These are phyloP conservation scores for Enteromius fasciolatus DNA, from an alignment of 2,797 vertebrate species.

Conservation along the genomic window DNA sequence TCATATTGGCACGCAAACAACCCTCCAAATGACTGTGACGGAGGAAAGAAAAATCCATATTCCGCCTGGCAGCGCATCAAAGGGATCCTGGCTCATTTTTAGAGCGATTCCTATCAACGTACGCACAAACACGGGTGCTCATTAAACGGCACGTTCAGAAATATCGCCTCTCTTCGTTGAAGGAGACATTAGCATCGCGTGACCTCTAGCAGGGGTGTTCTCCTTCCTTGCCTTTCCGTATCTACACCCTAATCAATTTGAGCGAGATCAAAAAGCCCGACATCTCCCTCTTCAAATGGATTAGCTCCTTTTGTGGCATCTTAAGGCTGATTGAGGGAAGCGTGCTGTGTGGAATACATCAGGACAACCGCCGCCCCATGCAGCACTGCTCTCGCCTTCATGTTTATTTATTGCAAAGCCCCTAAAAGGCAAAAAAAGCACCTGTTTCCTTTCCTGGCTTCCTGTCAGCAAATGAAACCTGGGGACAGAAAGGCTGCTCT, in stretches of 20 bases:
- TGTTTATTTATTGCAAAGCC: constrained; percentile 64
- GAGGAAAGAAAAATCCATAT: constrained; percentile 28
- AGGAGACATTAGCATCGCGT: constrained; percentile 60
- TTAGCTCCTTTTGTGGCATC: constrained; percentile 64
- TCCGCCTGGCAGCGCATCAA: constrained; percentile 20
- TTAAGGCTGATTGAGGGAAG: constrained; percentile 65
- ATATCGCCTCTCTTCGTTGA: constrained; percentile 35
- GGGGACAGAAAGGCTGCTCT: constrained; percentile 54
- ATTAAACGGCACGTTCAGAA: constrained; percentile 28
- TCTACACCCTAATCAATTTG: constrained; percentile 65
- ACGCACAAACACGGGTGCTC: constrained; percentile 33
- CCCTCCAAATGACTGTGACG: constrained; percentile 20
- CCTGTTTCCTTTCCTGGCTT: constrained; percentile 48
- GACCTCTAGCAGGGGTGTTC: constrained; percentile 60
- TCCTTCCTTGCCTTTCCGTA: constrained; percentile 49
- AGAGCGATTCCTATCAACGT: constrained; percentile 30
- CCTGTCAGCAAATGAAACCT: constrained; percentile 52
- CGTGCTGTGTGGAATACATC: constrained; percentile 60
- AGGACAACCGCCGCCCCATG: constrained; percentile 42
- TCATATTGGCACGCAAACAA: constrained; percentile 35
- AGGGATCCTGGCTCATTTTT: constrained; percentile 38
- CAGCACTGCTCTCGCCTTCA: constrained; percentile 58
- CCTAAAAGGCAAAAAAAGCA: constrained; percentile 52
- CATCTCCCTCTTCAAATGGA: constrained; percentile 64
- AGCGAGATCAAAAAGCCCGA: constrained; percentile 60